phyloP scores from a whole-genome alignment of 2,113 vertebrate genomes.

The Salvelinus sp. region DNA sequence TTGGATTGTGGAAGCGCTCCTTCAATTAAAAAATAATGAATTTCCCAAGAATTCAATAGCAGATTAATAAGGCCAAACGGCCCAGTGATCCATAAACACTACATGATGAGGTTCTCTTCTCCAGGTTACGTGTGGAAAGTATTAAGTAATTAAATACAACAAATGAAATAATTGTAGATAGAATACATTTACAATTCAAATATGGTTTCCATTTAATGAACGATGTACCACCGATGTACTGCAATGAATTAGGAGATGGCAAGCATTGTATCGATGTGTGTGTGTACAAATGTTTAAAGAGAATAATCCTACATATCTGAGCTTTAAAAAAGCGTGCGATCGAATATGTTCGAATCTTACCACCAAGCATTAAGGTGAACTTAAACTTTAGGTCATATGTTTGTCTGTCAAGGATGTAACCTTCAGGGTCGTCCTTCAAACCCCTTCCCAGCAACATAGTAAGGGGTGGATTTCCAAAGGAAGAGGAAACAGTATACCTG shows the following conservation, averaged over 20 bases:
- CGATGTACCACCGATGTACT: no score
- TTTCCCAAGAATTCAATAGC: constrained; percentile 68
- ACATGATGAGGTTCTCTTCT: constrained; percentile 63
- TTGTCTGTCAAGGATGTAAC: neutral
- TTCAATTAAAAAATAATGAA: constrained; percentile 68
- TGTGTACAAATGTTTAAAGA: neutral
- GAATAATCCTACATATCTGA: neutral
- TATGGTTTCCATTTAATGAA: neutral
- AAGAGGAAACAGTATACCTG: neutral
- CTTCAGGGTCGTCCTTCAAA: neutral
- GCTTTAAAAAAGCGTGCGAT: neutral
- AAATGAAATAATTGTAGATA: neutral
- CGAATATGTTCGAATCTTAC: no score
- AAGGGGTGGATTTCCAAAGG: neutral
- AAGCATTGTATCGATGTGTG: neutral
- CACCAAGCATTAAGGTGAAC: neutral
- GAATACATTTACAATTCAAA: constrained; percentile 8
- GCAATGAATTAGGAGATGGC: neutral
- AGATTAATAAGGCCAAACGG: constrained; percentile 55
- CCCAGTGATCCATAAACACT: constrained; percentile 71
- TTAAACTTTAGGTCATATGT: neutral
- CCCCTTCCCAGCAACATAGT: neutral
- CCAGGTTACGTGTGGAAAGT: neutral
- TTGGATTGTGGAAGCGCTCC: constrained; percentile 63
- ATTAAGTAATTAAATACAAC: constrained; percentile 9